A percentile compares a stretch with the other conserved stretches of the same genome.
These are phyloP conservation scores for Chalcosyrphus nemorum DNA, from an alignment of 2,888 invertebrate genomes.

Conservation along the genomic window DNA sequence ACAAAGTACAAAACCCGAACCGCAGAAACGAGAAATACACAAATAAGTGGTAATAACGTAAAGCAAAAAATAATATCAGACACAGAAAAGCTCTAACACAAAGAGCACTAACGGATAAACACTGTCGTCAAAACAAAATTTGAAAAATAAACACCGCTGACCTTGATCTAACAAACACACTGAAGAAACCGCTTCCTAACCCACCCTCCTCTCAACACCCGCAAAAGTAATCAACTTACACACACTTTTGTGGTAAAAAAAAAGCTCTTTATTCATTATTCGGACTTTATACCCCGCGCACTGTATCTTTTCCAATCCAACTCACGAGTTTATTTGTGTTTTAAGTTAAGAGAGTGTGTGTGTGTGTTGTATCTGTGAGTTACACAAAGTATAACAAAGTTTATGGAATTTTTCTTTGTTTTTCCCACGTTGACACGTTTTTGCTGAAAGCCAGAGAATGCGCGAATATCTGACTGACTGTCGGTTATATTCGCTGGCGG, in stretches of 20 bases:
- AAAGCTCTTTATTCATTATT: conserved; percentile 34
- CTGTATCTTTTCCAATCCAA: conserved; percentile 11
- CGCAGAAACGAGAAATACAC: not conserved
- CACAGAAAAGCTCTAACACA: conserved; percentile 14
- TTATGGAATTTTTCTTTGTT: conserved; percentile 63
- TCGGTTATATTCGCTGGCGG: not conserved
- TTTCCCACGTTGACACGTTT: conserved; percentile 57
- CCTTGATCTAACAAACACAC: conserved; percentile 77
- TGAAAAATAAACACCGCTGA: conserved; percentile 82
- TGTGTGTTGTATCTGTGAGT: not conserved
- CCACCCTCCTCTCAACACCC: not conserved
- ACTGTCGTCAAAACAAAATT: conserved; percentile 79
- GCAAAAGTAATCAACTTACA: not conserved
- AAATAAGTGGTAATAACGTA: not conserved
- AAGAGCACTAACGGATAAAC: conserved; percentile 53
- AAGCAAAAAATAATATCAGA: not conserved
- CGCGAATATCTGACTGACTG: conserved; percentile 23
- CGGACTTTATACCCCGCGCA: conserved; percentile 33
- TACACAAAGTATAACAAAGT: conserved; percentile 41
- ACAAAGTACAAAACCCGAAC: conserved; percentile 27
- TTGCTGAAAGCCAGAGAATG: conserved; percentile 21
- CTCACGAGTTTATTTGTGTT: conserved; percentile 14
- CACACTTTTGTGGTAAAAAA: not conserved
- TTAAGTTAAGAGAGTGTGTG: not conserved
- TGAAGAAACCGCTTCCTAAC: conserved; percentile 38